Base-by-base conservation (phyloP, 1,140 invertebrate genomes). In the Drosophila azteca region DNA sequence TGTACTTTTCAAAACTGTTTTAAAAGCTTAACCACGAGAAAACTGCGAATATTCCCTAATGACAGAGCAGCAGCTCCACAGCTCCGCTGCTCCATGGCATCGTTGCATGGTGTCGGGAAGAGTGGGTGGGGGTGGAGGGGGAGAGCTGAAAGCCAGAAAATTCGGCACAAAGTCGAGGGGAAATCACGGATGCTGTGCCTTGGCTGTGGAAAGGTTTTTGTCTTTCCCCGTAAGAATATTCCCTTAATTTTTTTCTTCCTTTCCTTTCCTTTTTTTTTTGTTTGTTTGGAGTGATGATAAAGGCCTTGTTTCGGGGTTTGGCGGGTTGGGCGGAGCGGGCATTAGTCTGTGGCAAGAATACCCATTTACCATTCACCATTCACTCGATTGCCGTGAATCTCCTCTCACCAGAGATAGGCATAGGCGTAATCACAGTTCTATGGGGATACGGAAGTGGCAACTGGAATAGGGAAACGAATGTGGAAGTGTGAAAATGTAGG, bases 1-100 rank as follows among this genome's bases (percentile, higher is more conserved):
- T 83, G 82, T 83, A 79, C 80, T 79, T 84, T 82, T 79, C 74
- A 67, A 85, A 87, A 87, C 82, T 69, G 79, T 87, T 87, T 87
- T 87, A 88, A 87, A 88, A 87, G 83, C 82, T 87, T 88, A 87
- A 87, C 82, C 83, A 87, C 74, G 44, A 64, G 67, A 88, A 83
- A 82, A 79, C 70, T 87, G 83, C 64, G 79, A 79, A 88, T 88
- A 88, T 87, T 87, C 82, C 82, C 83, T 87, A 87, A 87, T 87
- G 83, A 87, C 83, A 72, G 62, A 58, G 35, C 35, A 51, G 26
- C 58, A 31, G 31, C 35, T 13, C 31, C 31, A 35, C 9, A 1
- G 31, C 9, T 35, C 35, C 35, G 13, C 4, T 1, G 35, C 11
- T 39, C 35, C 35, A 13, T 13, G 11, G 11, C 35, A 39, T 39